Evolutionary conservation across 2,888 invertebrate species (phyloP), one percentile per base, ranked within the genome.

Genomic region (Phyllotreta striolata): DNA sequence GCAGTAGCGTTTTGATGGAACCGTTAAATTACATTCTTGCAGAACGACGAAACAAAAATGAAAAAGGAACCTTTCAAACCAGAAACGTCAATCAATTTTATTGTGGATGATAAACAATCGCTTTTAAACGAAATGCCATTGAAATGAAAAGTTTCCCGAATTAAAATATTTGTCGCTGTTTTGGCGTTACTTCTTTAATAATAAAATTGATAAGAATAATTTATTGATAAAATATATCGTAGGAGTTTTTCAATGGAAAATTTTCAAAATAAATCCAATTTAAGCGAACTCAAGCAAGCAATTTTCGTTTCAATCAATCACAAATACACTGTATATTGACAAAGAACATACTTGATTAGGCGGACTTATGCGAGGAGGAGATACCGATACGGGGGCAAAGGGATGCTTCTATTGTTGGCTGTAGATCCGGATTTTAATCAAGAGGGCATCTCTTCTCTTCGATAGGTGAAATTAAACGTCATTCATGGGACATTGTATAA

Each of bases 251-350:
- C 47, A 8, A 38, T 34, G 37, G n/a, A 10, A 9, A 40, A 41
- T 41, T n/a, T n/a, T n/a, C n/a, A 39, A 55, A 57, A 57, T 52
- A 7, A 61, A 58, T 43, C 51, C 14, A 63, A 64, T 75, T 74
- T 74, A 72, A 74, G 74, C 71, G n/a, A n/a, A n/a, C n/a, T n/a
- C n/a, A 74, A 77, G 24, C 24, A 24, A 77, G 77, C 78, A 78
- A 79, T 79, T 80, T 78, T 75, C 75, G 76, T 78, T 76, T 79
- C 78, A 78, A 79, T 79, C 79, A 78, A 79, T 79, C 78, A 78
- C 76, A 77, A 78, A 78, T 77, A 78, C 76, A 74, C 73, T 74
- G 71, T 78, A 75, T 76, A 77, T 77, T 77, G 77, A 80, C 78
- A 80, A 79, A 77, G 77, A 74, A 73, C 76, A 72, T 75, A 75